phyloP scores from a whole-genome alignment of 1,140 invertebrate genomes.

The Drosophila lacteicornis region DNA sequence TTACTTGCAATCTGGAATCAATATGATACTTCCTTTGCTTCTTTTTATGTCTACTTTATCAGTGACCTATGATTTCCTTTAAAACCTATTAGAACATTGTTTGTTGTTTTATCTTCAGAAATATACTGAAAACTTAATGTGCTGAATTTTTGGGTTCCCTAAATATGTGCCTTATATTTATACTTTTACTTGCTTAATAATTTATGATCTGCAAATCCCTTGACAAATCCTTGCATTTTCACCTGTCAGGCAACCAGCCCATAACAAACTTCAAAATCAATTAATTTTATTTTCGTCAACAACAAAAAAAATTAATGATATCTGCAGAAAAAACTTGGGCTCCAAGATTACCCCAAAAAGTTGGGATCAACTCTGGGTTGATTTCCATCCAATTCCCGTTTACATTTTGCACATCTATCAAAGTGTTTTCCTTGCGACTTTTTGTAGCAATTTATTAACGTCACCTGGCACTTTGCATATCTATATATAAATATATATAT shows the following conservation, averaged over 20 bases:
- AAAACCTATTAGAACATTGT: too few species aligned
- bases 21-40: too few species aligned
- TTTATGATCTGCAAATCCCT: constrained; percentile 1
- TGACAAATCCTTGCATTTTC: constrained; percentile 21
- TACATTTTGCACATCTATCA: constrained; percentile 68
- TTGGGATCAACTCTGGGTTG: constrained; percentile 49
- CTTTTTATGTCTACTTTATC: too few species aligned
- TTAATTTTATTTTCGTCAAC: constrained; percentile 55
- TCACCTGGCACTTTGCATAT: constrained; percentile 66
- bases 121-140: neutral
- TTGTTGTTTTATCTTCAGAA: neutral
- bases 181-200: neutral
- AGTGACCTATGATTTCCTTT: too few species aligned
- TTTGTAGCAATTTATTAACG: constrained; percentile 73
- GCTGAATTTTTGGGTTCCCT: neutral
- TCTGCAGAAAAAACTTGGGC: constrained; percentile 47
- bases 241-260: constrained; percentile 8
- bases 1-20: too few species aligned
- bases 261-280: constrained; percentile 31
- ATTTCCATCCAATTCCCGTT: constrained; percentile 30
- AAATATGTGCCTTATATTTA: neutral
- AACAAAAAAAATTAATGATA: constrained; percentile 70
- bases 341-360: constrained; percentile 52
- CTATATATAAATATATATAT: constrained; percentile 23
- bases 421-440: constrained; percentile 60